Conservation (phyloP, 2,888 invertebrate species). For the Drosophila neotestacea region DNA sequence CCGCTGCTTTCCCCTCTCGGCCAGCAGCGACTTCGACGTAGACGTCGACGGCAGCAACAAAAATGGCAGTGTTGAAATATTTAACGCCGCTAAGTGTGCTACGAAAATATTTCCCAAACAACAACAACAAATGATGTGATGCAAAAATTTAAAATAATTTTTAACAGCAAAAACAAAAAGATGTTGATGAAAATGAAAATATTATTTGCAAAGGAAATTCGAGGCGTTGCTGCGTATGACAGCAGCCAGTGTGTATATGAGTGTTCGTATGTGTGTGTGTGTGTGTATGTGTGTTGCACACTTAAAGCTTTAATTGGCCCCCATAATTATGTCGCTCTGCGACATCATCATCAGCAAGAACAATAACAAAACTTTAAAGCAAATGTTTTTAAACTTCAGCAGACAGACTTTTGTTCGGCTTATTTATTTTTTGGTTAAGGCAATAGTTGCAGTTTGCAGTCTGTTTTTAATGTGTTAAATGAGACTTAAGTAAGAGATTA, state of each 20-base stretch:
- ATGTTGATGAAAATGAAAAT: constrained; percentile 59
- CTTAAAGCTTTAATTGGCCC: constrained; percentile 61
- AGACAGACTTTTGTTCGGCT: neutral
- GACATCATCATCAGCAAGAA: constrained; percentile 10
- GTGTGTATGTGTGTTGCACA: constrained; percentile 14
- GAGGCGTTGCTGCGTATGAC: constrained; percentile 76
- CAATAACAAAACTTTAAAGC: constrained; percentile 28
- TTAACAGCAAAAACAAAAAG: constrained; percentile 41
- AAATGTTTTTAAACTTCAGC: constrained; percentile 21
- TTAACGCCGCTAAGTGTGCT: constrained; percentile 81
- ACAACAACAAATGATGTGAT: constrained; percentile 23
- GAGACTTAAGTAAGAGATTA: neutral
- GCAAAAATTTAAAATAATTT: constrained; percentile 57
- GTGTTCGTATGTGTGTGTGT: constrained; percentile 2
- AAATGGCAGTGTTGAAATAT: constrained; percentile 81
- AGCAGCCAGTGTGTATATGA: constrained; percentile 27
- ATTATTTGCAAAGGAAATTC: constrained; percentile 38
- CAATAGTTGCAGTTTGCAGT: constrained; percentile 15
- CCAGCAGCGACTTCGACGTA: neutral
- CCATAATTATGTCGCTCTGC: constrained; percentile 53
- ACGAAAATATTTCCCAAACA: constrained; percentile 64
- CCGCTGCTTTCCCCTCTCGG: constrained; percentile 17
- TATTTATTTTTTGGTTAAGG: neutral
- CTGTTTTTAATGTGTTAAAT: constrained; percentile 9
- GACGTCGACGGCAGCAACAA: constrained; percentile 32